Base-by-base conservation (phyloP, 2,113 vertebrate species). In the Macrotis lagotis region DNA sequence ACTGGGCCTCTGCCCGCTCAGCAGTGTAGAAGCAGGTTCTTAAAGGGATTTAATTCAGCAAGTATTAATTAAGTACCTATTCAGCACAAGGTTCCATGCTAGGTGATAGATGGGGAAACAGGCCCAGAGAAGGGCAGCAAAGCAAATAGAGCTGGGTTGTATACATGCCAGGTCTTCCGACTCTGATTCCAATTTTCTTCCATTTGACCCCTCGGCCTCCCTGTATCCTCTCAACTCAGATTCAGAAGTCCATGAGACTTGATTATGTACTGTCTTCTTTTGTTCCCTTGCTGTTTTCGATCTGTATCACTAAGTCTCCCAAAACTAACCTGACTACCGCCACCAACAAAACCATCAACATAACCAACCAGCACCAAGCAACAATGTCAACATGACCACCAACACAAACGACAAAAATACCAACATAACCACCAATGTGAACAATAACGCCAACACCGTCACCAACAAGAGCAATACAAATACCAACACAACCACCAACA, bases 121-220 rank as follows among this genome's bases (percentile, higher is more conserved):
- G 59, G 31, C 37, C 37, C 5, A n/a, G 59, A 74, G 37, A n/a
- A n/a, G 59, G 59, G 59, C 48, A 92, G 26, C 24, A 93, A 11
- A 91, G 89, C 90, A 31, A 48, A 51, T 50, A 95, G 25, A 49
- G 3, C 24, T 95, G 48, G 53, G 90, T 93, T 92, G 88, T 74
- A 8, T 90, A 31, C 37, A 91, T 24, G 91, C 2, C 48, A 91
- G 89, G 24, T 94, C 37, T n/a, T 93, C 88, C 92, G 9, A 0
- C 12, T 19, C 3, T 26, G 31, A 11, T 5, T 37, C 31, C 31
- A 66, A 11, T 37, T 14, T 66, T n/a, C 53, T 16, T 55, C 31
- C 59, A 66, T 66, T n/a, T 12, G 14, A 37, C 31, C 31, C 10
- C 9, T 31, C 59, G 14, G 31, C 31, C 37, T 83, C 55, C 66